These are phyloP conservation scores for Myotis pilosus DNA, from an alignment of 2,797 vertebrate species.

Conservation along the genomic window DNA sequence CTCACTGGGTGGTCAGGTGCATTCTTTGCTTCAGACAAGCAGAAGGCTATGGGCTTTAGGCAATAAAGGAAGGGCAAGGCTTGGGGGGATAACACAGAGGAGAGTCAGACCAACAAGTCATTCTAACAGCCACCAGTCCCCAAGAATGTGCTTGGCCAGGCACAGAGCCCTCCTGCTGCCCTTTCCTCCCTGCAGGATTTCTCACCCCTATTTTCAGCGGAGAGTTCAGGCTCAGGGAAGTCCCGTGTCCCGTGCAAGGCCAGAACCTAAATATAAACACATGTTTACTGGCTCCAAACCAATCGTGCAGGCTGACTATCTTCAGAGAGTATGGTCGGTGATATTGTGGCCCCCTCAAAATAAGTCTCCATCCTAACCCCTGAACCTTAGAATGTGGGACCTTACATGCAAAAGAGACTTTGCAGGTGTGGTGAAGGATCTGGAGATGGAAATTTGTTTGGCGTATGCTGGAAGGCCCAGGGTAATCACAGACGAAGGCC, in stretches of 20 bases:
- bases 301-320: rapidly evolving
- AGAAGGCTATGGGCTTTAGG: neutral
- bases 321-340: rapidly evolving
- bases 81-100: neutral
- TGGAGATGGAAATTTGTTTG: neutral
- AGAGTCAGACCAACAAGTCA: neutral
- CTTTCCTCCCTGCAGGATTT: rapidly evolving
- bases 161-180: rapidly evolving
- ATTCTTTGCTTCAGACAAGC: neutral
- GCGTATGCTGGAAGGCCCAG: neutral
- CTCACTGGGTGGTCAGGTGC: rapidly evolving
- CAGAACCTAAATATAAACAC: neutral
- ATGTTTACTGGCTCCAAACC: neutral
- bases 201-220: neutral
- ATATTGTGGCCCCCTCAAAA: too few relatives aligned
- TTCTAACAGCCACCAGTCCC: neutral
- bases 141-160: rapidly evolving
- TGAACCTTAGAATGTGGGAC: neutral
- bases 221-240: neutral
- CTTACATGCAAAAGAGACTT: neutral
- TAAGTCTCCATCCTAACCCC: neutral
- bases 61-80: neutral
- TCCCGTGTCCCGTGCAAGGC: neutral
- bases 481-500: neutral
- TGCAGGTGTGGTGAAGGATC: neutral